Conservation (phyloP, 2,113 vertebrate genomes). For the Camarhynchus parvulus region DNA sequence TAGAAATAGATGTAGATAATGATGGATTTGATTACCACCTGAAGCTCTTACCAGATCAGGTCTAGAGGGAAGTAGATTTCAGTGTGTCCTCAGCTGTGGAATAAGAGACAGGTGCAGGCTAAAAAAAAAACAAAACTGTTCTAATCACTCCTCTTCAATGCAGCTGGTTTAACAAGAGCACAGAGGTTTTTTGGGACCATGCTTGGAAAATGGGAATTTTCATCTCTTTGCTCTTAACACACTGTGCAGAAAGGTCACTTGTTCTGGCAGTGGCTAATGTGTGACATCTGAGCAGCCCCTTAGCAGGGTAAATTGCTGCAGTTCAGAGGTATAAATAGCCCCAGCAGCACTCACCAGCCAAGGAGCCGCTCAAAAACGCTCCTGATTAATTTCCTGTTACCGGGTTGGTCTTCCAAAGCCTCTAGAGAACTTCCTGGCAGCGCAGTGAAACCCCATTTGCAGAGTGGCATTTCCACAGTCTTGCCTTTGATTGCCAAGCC, state of each 20-base stretch:
- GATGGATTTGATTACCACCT: slow-evolving; percentile 8
- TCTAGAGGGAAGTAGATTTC: not conserved
- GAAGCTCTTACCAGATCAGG: not conserved
- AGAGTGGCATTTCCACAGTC: not conserved
- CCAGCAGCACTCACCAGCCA: not conserved
- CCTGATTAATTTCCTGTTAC: slow-evolving; percentile 44
- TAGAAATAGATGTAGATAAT: not conserved
- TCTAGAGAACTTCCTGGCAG: slow-evolving; percentile 39
- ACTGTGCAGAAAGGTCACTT: slow-evolving; percentile 20
- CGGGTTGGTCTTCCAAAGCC: not conserved
- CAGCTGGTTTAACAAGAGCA: slow-evolving; percentile 59
- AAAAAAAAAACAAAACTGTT: not conserved
- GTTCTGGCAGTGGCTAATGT: slow-evolving; percentile 4
- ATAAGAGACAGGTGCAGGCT: slow-evolving; percentile 12
- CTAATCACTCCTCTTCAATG: slow-evolving; percentile 27
- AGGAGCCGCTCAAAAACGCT: not conserved
- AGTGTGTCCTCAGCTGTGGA: not conserved
- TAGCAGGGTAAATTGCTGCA: not conserved
- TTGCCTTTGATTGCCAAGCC: not conserved
- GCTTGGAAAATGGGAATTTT: slow-evolving; percentile 43
- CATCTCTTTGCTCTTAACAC: not conserved
- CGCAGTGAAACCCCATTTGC: not conserved
- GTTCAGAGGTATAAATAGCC: slow-evolving; percentile 13
- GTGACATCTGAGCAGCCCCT: slow-evolving; percentile 35
- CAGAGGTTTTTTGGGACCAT: slow-evolving; percentile 15